Conservation (phyloP, 2,888 invertebrate species). For the Rhingia rostrata region DNA sequence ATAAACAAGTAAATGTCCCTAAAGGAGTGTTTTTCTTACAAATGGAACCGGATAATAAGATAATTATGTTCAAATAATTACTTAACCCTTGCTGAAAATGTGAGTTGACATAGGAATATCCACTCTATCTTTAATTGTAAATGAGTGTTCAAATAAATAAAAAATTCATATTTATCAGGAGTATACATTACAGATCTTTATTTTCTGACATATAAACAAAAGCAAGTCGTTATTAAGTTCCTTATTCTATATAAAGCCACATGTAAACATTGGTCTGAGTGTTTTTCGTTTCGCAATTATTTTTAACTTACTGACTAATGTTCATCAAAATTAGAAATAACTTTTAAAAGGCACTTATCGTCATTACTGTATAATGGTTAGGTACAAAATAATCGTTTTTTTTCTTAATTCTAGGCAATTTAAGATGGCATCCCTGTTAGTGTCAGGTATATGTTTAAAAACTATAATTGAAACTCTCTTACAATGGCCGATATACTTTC, state of each 20-base stretch:
- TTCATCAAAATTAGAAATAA: conserved; percentile 38
- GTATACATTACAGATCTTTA: neutral
- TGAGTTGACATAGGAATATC: too few relatives aligned
- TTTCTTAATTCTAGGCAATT: conserved; percentile 31
- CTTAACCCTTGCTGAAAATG: too few relatives aligned
- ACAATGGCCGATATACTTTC: conserved; percentile 87
- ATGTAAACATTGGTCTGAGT: conserved; percentile 43
- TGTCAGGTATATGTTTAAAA: neutral
- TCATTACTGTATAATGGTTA: conserved; percentile 22
- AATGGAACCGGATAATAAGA: too few relatives aligned
- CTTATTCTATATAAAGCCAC: conserved; percentile 34
- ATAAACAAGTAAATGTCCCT: too few relatives aligned
- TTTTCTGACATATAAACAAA: conserved; percentile 32
- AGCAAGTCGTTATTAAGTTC: neutral
- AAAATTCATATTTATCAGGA: too few relatives aligned
- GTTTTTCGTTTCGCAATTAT: neutral
- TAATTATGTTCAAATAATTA: too few relatives aligned
- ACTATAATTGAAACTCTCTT: conserved; percentile 65
- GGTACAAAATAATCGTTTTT: conserved; percentile 45
- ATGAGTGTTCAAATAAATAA: too few relatives aligned
- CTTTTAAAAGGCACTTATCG: conserved; percentile 51
- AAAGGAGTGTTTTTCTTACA: too few relatives aligned
- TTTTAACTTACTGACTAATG: conserved; percentile 1
- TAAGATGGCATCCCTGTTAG: conserved; percentile 16
- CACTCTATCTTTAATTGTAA: too few relatives aligned